Evolutionary conservation across 1,140 invertebrate species (phyloP), one percentile per base, ranked within the genome.

Genomic region (Achatina immaculata): DNA sequence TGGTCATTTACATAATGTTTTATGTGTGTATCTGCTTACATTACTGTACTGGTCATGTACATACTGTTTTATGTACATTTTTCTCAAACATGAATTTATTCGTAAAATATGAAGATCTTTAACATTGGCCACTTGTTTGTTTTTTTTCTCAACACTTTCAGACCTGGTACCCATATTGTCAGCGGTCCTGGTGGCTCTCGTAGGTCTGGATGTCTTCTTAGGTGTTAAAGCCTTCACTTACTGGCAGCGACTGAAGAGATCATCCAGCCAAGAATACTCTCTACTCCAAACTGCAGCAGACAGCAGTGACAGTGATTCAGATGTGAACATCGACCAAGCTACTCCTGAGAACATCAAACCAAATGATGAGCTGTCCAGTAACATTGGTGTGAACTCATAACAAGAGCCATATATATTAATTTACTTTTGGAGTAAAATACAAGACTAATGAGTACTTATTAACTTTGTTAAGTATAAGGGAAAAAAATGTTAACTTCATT

Each of bases 201-300:
- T 77, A 28, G 75, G 51, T 16, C 55, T 77, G 31, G 14, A 40
- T 28, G 51, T 65, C 36, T 77, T 77, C 75, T 55, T 77, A 28
- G 31, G 34, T 24, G 11, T 38, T 43, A 62, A 77, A 48, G 11
- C 28, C 31, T 43, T 28, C 58, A 62, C 34, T 0, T 40, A 48
- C 9, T 6, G 43, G 21, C 51, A 77, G 9, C 51, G n/a, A 28
- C 7, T 65, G 19, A 7, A 16, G n/a, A 28, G 28, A 19, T 24
- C 7, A 19, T 34, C 34, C 1, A 4, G 21, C 36, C 38, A 42
- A n/a, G 55, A 77, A n/a, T 77, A 77, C n/a, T 24, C 55, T 28
- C 24, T 77, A 3, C 51, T 77, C 21, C 24, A 65, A 9, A 28
- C 31, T 40, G 75, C 42, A 1, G 4, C 28, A 40, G 55, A 38